Conservation (phyloP, 1,140 invertebrate genomes). For the Aphaenogaster rudis region DNA sequence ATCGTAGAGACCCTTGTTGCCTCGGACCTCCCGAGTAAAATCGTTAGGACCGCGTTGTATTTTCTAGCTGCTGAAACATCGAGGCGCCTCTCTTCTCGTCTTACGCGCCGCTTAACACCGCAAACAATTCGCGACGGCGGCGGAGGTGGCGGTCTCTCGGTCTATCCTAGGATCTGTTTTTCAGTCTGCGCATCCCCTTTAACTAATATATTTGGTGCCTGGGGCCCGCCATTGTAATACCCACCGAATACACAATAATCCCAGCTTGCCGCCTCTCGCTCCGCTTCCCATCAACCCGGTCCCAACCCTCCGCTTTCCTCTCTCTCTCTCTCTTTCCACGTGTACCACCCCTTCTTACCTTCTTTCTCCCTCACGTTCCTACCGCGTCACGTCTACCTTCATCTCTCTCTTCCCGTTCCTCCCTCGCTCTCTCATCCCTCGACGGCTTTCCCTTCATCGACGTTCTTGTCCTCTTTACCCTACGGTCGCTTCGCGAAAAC, state of each 20-base stretch:
- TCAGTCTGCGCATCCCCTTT: conserved; percentile 77
- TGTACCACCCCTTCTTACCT: conserved; percentile 28
- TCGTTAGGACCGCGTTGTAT: conserved; percentile 33
- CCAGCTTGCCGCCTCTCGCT: conserved; percentile 64
- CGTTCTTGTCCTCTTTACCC: conserved; percentile 63
- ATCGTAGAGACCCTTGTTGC: conserved; percentile 7
- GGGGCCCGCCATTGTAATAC: conserved; percentile 77
- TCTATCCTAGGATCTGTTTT: conserved; percentile 68
- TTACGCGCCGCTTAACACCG: conserved; percentile 59
- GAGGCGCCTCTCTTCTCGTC: conserved; percentile 13
- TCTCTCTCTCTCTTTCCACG: conserved; percentile 25
- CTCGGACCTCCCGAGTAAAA: conserved; percentile 19
- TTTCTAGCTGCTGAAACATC: conserved; percentile 46
- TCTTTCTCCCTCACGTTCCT: conserved; percentile 57
- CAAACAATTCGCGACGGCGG: conserved; percentile 52
- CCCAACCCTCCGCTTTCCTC: conserved; percentile 40
- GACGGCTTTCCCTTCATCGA: conserved; percentile 40
- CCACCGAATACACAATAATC: conserved; percentile 81
- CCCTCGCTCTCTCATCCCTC: conserved; percentile 32
- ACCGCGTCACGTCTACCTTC: conserved; percentile 39
- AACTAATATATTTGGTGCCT: conserved; percentile 80
- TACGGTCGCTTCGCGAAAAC: conserved; percentile 62
- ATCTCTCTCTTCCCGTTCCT: conserved; percentile 14
- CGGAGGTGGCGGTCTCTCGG: conserved; percentile 12
- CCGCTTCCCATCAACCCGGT: conserved; percentile 53